Conservation (phyloP, 2,797 vertebrate species). For the Petrocephalus schoutedeni region DNA sequence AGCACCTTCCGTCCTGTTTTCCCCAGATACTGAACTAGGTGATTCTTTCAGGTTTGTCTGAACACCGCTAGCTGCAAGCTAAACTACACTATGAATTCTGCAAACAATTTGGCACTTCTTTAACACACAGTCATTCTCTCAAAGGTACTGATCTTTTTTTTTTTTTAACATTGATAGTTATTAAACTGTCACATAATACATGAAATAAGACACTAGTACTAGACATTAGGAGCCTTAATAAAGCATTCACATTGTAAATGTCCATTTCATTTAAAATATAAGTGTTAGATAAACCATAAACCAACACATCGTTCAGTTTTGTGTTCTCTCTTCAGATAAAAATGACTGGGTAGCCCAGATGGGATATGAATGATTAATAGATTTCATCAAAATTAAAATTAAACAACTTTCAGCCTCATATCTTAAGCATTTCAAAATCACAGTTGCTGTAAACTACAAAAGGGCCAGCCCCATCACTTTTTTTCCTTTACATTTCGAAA, state of each 20-base stretch:
- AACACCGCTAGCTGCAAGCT: background rate
- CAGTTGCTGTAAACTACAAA: background rate
- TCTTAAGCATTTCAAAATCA: background rate
- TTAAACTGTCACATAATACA: background rate
- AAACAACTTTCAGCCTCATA: background rate
- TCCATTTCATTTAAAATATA: background rate
- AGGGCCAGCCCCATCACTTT: background rate
- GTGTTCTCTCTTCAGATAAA: background rate
- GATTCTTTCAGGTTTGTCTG: background rate
- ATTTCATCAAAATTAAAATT: background rate
- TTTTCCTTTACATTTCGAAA: background rate
- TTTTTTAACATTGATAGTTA: background rate
- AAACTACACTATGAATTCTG: background rate
- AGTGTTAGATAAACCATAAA: background rate
- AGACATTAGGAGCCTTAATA: background rate
- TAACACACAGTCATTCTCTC: background rate
- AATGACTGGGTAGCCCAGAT: constrained; percentile 3
- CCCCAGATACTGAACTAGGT: background rate
- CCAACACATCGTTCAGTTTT: background rate
- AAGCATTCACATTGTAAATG: background rate
- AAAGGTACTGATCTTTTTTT: background rate
- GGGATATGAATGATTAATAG: constrained; percentile 3
- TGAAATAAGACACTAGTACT: background rate
- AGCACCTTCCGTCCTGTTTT: background rate
- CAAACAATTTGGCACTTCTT: background rate